phyloP scores from a whole-genome alignment of 2,797 vertebrate genomes.

The Hafferia zeledoni region DNA sequence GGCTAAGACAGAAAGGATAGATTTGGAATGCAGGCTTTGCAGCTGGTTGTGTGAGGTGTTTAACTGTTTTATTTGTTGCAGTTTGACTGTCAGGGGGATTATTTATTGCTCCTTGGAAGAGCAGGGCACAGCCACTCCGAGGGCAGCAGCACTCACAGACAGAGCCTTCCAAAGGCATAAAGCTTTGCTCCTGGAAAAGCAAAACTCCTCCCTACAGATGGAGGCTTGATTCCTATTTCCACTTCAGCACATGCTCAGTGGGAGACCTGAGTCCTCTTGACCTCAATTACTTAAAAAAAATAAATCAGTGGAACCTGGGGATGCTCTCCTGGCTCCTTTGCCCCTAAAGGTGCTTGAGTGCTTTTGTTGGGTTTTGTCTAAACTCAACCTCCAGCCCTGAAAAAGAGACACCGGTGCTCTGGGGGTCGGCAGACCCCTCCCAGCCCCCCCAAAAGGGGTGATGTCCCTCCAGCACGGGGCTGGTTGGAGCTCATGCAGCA shows the following conservation, averaged over 20 bases:
- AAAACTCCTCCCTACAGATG: accelerated
- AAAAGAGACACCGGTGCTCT: accelerated
- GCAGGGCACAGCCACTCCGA: accelerated
- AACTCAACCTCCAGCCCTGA: neutral
- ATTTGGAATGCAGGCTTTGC: neutral
- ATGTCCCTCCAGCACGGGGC: accelerated
- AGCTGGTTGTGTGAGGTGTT: neutral
- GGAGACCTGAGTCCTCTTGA: neutral
- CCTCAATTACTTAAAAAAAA: neutral
- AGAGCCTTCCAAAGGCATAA: neutral
- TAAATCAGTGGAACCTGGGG: too few species aligned
- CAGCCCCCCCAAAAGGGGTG: neutral
- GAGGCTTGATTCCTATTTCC: neutral
- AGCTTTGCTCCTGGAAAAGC: neutral
- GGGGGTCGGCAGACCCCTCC: neutral
- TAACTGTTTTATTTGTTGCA: neutral
- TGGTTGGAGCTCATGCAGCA: accelerated
- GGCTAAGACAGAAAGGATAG: neutral
- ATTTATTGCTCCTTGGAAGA: neutral
- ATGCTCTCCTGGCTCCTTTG: neutral
- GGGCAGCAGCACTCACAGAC: neutral
- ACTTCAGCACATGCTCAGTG: accelerated
- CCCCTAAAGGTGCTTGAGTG: accelerated
- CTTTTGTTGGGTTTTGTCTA: accelerated
- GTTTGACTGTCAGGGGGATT: neutral